Base-by-base conservation (phyloP, 2,888 invertebrate species). In the Melangyna quadrimaculata region DNA sequence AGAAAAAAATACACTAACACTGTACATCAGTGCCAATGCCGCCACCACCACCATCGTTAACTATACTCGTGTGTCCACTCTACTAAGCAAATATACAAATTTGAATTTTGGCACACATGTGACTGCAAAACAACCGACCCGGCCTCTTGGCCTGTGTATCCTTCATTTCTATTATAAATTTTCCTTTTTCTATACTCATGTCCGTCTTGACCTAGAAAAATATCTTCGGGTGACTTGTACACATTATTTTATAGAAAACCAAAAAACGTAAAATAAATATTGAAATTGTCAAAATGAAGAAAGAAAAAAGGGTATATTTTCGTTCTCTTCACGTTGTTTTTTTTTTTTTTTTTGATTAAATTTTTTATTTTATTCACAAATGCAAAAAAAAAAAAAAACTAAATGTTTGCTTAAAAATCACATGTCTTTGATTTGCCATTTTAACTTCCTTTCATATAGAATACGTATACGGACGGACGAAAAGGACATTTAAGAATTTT, bases 171-270 rank as follows among this genome's bases (percentile, higher is more conserved):
- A 27, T 35, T 5, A 45, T 8, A 12, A 12, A 4, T 48, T 14
- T 35, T 35, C 5, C n/a, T n/a, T 22, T 27, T 32, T 37, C 6
- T 37, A n/a, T 48, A 24, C 27, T 2, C 3, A 32, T 40, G 57
- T 67, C 45, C 78, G 24, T 78, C 78, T 82, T 82, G 82, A 82
- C 82, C 78, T 82, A 82, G 78, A 82, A 82, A 78, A 82, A 82
- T 69, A 82, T 82, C 82, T 82, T 78, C 73, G 78, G 82, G 82
- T 82, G 67, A 82, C 59, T 59, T 59, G 24, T 19, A 55, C 3
- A 10, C 6, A 40, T 7, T 40, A 17, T n/a, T 14, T 4, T 22
- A n/a, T 14, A 57, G 27, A 57, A 57, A 57, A 57, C 35, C 12
- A 22, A n/a, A 45, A 73, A 82, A 78, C 55, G 81, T 59, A 78